A percentile compares a stretch with the other conserved stretches of the same genome.
These are phyloP conservation scores for Girardinichthys multiradiatus DNA, from an alignment of 2,113 vertebrate genomes.

Conservation along the genomic window DNA sequence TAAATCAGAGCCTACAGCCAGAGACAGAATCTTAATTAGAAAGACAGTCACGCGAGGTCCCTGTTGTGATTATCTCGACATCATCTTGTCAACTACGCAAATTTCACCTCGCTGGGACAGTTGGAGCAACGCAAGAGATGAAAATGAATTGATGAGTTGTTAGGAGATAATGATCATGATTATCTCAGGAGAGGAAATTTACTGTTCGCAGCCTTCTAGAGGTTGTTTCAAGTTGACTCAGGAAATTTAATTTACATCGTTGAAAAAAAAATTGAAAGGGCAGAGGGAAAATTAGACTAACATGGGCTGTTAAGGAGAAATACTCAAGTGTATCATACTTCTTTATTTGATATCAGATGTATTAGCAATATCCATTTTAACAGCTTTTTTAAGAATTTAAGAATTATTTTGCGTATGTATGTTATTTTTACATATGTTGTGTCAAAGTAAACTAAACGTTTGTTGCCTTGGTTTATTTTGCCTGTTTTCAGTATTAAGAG, in stretches of 20 bases:
- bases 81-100: slow-evolving; percentile 70
- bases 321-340: neutral
- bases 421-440: neutral
- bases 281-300: neutral
- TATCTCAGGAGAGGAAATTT: slow-evolving; percentile 50
- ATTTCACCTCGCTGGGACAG: slow-evolving; percentile 60
- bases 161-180: slow-evolving; percentile 66
- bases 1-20: slow-evolving; percentile 47
- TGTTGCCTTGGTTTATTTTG: neutral
- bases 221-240: slow-evolving; percentile 55
- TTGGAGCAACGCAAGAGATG: slow-evolving; percentile 42
- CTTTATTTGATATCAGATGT: neutral
- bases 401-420: slow-evolving; percentile 10
- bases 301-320: neutral
- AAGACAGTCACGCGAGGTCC: slow-evolving; percentile 52
- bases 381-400: neutral
- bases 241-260: slow-evolving; percentile 24
- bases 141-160: slow-evolving; percentile 60
- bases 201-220: slow-evolving; percentile 28
- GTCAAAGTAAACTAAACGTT: neutral
- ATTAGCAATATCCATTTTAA: slow-evolving; percentile 22
- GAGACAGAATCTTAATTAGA: slow-evolving; percentile 68
- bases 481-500: neutral
- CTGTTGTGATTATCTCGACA: slow-evolving; percentile 65
- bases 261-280: neutral